Conservation (phyloP, 2,113 vertebrate genomes). For the Fulmarus glacialis region DNA sequence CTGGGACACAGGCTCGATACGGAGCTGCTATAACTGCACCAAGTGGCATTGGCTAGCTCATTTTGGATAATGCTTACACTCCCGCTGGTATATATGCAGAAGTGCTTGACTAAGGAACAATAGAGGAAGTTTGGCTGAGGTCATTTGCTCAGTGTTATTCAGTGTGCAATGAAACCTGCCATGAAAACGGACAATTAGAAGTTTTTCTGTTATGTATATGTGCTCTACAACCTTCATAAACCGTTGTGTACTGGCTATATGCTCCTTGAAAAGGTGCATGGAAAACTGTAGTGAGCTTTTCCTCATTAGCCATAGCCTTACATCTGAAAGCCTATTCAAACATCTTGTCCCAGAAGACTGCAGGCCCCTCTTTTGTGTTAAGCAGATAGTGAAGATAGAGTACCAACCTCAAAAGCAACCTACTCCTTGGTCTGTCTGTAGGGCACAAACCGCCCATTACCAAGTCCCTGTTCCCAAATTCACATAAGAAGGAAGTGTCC, state of each 20-base stretch:
- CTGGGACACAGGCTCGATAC: background rate
- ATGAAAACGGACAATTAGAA: background rate
- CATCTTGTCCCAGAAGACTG: background rate
- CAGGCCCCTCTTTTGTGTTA: background rate
- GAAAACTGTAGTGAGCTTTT: background rate
- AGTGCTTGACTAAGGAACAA: background rate
- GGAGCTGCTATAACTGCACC: background rate
- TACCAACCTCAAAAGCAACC: background rate
- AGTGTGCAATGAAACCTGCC: background rate
- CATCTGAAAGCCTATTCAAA: background rate
- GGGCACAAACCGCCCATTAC: fast-evolving
- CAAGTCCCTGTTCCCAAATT: background rate
- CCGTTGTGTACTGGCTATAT: background rate
- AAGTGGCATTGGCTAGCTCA: background rate
- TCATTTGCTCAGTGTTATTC: background rate
- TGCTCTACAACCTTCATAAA: background rate
- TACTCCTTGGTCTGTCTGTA: background rate
- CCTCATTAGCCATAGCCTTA: background rate
- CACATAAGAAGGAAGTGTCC: background rate
- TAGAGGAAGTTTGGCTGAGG: background rate
- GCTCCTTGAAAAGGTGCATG: background rate
- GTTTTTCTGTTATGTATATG: background rate
- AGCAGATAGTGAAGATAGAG: background rate
- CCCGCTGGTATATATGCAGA: background rate
- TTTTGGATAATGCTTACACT: background rate